Percentiles rank a stretch among this genome's conserved stretches.
Conservation (phyloP, 2,888 invertebrate genomes). For the Coelopa pilipes region DNA sequence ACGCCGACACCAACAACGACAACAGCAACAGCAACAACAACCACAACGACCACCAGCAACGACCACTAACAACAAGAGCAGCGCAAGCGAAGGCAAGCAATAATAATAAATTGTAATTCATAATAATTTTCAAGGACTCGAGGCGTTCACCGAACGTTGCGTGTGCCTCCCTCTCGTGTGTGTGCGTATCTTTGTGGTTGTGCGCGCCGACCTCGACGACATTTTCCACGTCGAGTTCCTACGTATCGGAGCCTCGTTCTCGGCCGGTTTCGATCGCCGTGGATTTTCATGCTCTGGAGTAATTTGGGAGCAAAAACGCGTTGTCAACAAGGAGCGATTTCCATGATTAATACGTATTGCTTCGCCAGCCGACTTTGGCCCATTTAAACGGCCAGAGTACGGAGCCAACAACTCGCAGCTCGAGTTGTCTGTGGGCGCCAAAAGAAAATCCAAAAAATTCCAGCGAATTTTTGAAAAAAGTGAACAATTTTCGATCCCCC, state of each 20-base stretch:
- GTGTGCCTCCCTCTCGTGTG: slow-evolving; percentile 34
- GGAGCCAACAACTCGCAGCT: no score
- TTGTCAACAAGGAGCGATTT: slow-evolving; percentile 12
- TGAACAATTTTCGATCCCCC: no score
- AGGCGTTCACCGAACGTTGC: neutral
- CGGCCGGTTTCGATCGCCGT: neutral
- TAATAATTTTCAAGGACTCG: slow-evolving; percentile 50
- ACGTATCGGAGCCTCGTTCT: neutral
- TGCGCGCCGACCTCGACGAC: neutral
- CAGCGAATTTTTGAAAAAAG: no score
- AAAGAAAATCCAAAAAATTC: no score
- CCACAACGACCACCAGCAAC: neutral
- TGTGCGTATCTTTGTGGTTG: slow-evolving; percentile 2
- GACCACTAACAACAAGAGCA: neutral
- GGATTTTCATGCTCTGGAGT: neutral
- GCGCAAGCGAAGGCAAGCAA: neutral
- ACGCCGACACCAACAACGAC: neutral
- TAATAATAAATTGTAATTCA: slow-evolving; percentile 30
- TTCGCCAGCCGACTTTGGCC: neutral
- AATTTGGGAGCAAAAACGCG: slow-evolving; percentile 8
- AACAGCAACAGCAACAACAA: neutral
- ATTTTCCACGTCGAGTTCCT: neutral
- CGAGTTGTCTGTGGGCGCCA: no score
- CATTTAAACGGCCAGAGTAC: no score
- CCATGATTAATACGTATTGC: slow-evolving; percentile 1